Evolutionary conservation across 1,140 invertebrate genomes (phyloP).

Genomic region (Pinna nobilis): DNA sequence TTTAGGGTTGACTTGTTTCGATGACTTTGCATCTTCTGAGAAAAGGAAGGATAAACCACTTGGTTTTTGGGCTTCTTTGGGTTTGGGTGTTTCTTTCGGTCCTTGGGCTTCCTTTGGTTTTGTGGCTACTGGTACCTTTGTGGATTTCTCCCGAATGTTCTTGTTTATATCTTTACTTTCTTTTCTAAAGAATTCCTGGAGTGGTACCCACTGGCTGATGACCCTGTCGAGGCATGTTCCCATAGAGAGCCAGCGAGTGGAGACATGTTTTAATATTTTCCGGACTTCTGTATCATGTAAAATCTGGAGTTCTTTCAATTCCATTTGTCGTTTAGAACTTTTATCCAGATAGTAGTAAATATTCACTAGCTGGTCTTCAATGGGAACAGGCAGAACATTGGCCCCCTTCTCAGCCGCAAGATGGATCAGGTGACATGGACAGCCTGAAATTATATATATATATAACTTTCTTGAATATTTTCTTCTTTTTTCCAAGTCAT

Average conservation of each 20-base stretch:
- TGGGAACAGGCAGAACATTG: slow-evolving; percentile 10
- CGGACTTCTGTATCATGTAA: slow-evolving; percentile 26
- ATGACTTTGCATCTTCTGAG: not conserved
- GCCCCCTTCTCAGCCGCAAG: slow-evolving; percentile 43
- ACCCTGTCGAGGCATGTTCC: slow-evolving; percentile 30
- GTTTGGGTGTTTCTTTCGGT: not conserved
- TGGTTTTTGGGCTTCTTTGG: not conserved
- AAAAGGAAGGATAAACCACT: not conserved
- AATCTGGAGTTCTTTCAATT: slow-evolving; percentile 28
- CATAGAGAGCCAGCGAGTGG: slow-evolving; percentile 47
- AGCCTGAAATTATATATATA: slow-evolving; percentile 28
- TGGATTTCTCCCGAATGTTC: not conserved
- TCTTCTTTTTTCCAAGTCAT: too few relatives aligned
- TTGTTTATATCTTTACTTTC: not conserved
- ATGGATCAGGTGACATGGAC: slow-evolving; percentile 39
- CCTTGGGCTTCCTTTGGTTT: not conserved
- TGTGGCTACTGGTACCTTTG: not conserved
- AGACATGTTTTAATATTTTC: slow-evolving; percentile 49
- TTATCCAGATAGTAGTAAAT: slow-evolving; percentile 47
- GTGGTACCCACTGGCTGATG: slow-evolving; percentile 37
- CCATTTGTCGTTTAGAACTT: slow-evolving; percentile 32
- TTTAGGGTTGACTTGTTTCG: not conserved
- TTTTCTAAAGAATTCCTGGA: not conserved
- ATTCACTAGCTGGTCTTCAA: slow-evolving; percentile 39
- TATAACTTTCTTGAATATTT: too few relatives aligned